Percentiles rank a stretch among this genome's conserved stretches.
These are phyloP conservation scores for Stenodera caucasica DNA, from an alignment of 2,888 invertebrate genomes.

Conservation along the genomic window DNA sequence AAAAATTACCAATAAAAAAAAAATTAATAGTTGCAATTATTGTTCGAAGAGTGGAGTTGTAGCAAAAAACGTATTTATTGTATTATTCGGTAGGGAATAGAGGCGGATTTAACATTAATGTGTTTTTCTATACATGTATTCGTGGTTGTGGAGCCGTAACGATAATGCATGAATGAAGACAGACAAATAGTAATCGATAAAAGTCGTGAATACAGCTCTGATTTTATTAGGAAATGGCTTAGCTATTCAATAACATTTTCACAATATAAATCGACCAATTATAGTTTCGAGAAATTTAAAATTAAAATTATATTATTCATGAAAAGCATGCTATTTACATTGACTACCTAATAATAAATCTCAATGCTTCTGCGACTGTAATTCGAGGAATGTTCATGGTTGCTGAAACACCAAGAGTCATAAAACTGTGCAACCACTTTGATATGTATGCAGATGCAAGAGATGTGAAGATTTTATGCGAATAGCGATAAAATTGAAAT, in stretches of 20 bases:
- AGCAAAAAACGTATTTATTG: too few species aligned
- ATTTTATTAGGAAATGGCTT: too few species aligned
- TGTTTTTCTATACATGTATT: background rate
- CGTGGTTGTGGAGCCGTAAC: background rate
- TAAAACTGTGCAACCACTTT: slow-evolving; percentile 17
- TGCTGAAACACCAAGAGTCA: slow-evolving; percentile 11
- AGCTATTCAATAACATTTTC: too few species aligned
- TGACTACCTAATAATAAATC: slow-evolving; percentile 33
- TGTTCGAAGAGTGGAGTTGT: too few species aligned
- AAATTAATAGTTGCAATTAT: too few species aligned
- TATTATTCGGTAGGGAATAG: too few species aligned
- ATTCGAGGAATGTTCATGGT: background rate
- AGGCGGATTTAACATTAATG: too few species aligned
- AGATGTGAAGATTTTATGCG: slow-evolving; percentile 15
- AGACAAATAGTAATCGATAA: slow-evolving; percentile 37
- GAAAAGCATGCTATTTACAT: background rate
- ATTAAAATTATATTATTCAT: too few species aligned
- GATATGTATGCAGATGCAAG: slow-evolving; percentile 11
- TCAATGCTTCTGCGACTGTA: background rate
- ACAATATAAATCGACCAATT: too few species aligned
- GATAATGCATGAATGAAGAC: slow-evolving; percentile 29
- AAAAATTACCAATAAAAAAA: too few species aligned
- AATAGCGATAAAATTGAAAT: slow-evolving; percentile 17
- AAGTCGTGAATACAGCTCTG: slow-evolving; percentile 11
- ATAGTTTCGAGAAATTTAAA: too few species aligned